A percentile compares a stretch with the other conserved stretches of the same genome.
These are phyloP conservation scores for Ibidorhyncha struthersii DNA, from an alignment of 2,113 vertebrate genomes.

Conservation along the genomic window DNA sequence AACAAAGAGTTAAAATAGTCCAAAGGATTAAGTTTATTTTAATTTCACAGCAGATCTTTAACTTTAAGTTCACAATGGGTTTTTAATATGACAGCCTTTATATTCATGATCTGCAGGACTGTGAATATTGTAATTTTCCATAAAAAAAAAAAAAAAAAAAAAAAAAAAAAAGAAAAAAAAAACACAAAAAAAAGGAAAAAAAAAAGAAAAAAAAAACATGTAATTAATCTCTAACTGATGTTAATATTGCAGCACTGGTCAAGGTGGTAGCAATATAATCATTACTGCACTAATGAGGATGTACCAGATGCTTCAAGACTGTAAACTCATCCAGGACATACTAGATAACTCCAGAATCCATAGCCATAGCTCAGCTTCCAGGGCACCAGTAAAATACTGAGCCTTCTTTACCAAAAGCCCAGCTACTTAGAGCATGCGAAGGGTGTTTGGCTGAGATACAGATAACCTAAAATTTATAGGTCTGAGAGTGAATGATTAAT, in stretches of 20 bases:
- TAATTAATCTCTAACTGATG: too few species aligned
- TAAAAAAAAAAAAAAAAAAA: neutral
- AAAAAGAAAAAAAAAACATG: neutral
- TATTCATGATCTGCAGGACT: neutral
- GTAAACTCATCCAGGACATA: neutral
- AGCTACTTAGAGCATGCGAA: neutral
- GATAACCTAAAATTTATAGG: neutral
- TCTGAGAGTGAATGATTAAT: neutral
- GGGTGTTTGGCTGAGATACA: neutral
- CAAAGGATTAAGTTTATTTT: neutral
- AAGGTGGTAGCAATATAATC: neutral
- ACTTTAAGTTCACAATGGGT: rapidly evolving
- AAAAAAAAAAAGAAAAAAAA: neutral
- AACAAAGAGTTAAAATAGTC: neutral
- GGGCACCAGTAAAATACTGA: neutral
- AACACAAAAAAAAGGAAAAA: neutral
- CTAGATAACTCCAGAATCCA: neutral
- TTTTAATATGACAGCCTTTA: rapidly evolving
- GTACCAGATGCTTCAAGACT: neutral
- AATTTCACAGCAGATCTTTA: neutral
- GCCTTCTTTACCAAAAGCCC: neutral
- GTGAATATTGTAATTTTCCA: neutral
- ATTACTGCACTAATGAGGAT: neutral
- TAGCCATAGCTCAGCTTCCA: neutral
- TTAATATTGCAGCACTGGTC: neutral